Conservation (phyloP, 2,888 invertebrate genomes). For the Athalia rosae region DNA sequence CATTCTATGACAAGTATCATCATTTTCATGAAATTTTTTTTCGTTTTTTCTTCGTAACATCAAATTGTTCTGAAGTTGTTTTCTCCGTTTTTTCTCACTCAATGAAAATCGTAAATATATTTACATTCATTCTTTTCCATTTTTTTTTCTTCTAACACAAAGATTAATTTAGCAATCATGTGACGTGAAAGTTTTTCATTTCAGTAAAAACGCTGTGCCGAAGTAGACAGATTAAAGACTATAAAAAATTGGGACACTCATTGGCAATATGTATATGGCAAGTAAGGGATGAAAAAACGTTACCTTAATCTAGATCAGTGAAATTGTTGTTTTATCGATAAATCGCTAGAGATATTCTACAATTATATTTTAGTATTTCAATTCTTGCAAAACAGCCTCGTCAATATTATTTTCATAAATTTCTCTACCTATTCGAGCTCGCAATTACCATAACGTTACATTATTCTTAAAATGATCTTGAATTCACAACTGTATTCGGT, state of each 20-base stretch:
- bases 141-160: background rate
- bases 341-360: constrained; percentile 20
- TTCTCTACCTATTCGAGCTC: constrained; percentile 9
- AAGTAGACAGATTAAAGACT: constrained; percentile 13
- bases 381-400: constrained; percentile 37
- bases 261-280: constrained; percentile 28
- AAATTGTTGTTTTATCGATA: background rate
- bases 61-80: too few species aligned
- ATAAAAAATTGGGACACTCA: background rate
- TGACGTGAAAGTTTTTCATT: constrained; percentile 15
- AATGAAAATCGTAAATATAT: background rate
- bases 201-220: background rate
- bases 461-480: constrained; percentile 27
- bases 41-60: too few species aligned
- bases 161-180: constrained; percentile 37
- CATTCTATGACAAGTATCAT: too few species aligned
- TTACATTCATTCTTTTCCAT: background rate
- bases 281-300: constrained; percentile 16
- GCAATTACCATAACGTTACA: constrained; percentile 35
- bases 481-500: constrained; percentile 9
- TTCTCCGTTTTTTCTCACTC: too few species aligned
- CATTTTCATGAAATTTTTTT: too few species aligned
- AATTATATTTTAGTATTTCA: constrained; percentile 18
- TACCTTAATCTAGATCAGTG: constrained; percentile 27
- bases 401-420: constrained; percentile 12